These are phyloP conservation scores for Synergus gifuensis DNA, from an alignment of 2,888 invertebrate genomes.

Conservation along the genomic window DNA sequence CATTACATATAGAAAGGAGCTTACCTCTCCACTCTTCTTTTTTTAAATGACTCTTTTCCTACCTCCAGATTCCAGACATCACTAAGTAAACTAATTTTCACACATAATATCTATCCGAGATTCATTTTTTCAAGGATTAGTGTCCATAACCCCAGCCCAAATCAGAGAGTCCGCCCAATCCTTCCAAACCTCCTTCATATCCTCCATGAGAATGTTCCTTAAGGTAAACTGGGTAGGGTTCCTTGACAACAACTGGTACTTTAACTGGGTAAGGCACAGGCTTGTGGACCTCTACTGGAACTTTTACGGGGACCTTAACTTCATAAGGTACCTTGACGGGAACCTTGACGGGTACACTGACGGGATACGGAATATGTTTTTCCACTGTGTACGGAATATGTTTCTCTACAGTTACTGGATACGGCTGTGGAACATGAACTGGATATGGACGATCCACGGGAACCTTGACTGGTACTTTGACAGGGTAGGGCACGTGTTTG, in stretches of 20 bases:
- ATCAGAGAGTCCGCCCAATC: not conserved
- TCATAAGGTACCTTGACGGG: constrained; percentile 70
- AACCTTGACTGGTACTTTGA: constrained; percentile 53
- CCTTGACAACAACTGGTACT: constrained; percentile 65
- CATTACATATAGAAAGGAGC: not conserved
- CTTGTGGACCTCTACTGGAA: constrained; percentile 65
- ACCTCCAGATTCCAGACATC: constrained; percentile 20
- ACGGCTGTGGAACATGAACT: constrained; percentile 71
- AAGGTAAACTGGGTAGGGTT: constrained; percentile 65
- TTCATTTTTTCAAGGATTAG: not conserved
- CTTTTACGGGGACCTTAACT: constrained; percentile 71
- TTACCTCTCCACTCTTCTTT: not conserved
- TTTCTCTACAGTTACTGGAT: constrained; percentile 71
- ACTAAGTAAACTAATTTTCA: constrained; percentile 13
- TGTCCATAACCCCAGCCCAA: constrained; percentile 15
- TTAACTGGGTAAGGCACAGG: constrained; percentile 70
- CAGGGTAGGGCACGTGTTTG: constrained; percentile 51
- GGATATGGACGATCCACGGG: constrained; percentile 66
- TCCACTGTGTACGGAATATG: constrained; percentile 71
- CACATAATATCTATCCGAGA: not conserved
- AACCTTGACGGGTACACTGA: constrained; percentile 69
- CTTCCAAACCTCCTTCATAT: constrained; percentile 28
- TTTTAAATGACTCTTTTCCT: not conserved
- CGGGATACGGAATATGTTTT: constrained; percentile 67
- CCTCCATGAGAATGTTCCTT: constrained; percentile 63